A percentile compares a stretch with the other conserved stretches of the same genome.
phyloP scores from a whole-genome alignment of 2,888 invertebrate genomes.

The Machimus rusticus region DNA sequence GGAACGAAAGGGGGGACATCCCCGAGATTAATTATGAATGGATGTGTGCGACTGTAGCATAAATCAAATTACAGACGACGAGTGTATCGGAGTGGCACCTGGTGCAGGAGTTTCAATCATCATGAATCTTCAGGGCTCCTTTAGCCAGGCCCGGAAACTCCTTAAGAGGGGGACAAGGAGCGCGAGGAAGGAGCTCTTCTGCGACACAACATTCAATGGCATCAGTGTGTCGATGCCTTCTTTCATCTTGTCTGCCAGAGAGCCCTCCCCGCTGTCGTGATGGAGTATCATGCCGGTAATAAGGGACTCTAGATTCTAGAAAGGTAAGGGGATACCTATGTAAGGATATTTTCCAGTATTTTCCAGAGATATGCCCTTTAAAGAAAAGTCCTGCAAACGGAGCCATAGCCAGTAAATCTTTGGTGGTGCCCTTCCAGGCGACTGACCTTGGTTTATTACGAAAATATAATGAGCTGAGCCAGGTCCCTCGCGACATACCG shows the following conservation, averaged over 20 bases:
- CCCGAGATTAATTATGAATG: not conserved
- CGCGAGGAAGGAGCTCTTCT: not conserved
- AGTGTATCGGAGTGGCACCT: not conserved
- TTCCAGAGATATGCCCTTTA: not conserved
- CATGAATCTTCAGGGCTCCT: not conserved
- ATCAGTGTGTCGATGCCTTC: not conserved
- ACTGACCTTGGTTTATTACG: not conserved
- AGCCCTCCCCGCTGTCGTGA: not conserved
- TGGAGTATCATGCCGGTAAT: not conserved
- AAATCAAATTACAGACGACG: conserved; percentile 3
- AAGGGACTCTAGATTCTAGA: not conserved
- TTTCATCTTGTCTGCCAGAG: not conserved
- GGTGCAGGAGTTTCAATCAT: conserved; percentile 11
- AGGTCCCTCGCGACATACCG: not conserved
- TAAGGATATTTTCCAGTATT: not conserved
- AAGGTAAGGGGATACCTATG: not conserved
- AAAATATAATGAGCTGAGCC: not conserved
- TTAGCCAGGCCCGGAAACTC: not conserved
- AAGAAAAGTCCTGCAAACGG: not conserved
- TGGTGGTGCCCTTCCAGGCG: not conserved
- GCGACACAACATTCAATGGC: not conserved
- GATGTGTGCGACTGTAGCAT: not conserved
- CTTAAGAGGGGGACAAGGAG: not conserved
- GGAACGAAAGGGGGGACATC: not conserved
- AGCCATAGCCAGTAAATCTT: not conserved